Percentiles rank a stretch among this genome's conserved stretches.
Conservation (phyloP, 2,113 vertebrate genomes). For the Atrichornis clamosus region DNA sequence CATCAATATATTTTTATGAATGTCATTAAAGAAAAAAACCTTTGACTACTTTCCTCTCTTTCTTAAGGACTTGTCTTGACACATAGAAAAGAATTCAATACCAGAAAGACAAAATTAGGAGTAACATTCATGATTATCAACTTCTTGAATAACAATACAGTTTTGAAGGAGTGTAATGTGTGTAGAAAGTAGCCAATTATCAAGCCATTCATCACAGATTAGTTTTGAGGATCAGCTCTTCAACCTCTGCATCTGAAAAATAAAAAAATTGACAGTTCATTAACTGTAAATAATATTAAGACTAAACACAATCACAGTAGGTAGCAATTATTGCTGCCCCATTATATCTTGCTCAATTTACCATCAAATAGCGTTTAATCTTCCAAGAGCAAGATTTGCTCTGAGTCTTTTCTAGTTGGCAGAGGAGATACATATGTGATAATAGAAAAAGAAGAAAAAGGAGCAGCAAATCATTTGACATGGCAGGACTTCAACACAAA, state of each 20-base stretch:
- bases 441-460: background rate
- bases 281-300: conserved; percentile 29
- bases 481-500: background rate
- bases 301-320: background rate
- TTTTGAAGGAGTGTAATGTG: background rate
- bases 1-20: background rate
- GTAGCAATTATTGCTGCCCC: conserved; percentile 1
- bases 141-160: background rate
- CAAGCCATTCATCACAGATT: background rate
- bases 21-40: background rate
- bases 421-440: background rate
- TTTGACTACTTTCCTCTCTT: background rate
- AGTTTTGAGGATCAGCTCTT: conserved; percentile 15
- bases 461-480: background rate
- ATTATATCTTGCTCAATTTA: conserved; percentile 32
- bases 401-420: background rate
- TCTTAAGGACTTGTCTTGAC: background rate
- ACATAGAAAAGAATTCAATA: background rate
- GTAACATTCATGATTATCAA: background rate
- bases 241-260: conserved; percentile 40
- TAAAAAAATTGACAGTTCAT: background rate
- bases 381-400: background rate
- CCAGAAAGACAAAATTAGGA: background rate
- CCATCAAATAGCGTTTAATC: conserved; percentile 1
- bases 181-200: background rate